Evolutionary conservation across 2,888 invertebrate genomes (phyloP), one percentile per base, ranked within the genome.

Genomic region (Archips crataeganus): DNA sequence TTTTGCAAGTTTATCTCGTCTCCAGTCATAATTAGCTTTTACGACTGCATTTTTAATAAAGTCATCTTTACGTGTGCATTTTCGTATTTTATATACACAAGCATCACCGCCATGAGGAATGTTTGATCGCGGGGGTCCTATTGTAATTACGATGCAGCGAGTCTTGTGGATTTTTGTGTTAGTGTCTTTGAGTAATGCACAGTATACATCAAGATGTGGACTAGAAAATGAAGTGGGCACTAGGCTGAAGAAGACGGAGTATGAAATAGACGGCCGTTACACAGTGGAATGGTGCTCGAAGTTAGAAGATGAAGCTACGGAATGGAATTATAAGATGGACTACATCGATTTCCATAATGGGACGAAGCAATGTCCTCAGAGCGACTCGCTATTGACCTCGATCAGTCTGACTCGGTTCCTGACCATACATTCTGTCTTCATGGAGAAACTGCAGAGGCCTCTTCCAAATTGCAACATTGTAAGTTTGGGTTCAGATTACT

Each of bases 241-340:
- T 3, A 69, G 65, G 10, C 45, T 75, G n/a, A 54, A 45, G 10
- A 32, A 67, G 5, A 62, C 72, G 3, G 63, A 32, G 36, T 68
- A 32, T 5, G 72, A 32, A 10, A 23, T 72, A 23, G 64, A 65
- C 10, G 72, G 68, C 39, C 75, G 75, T n/a, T 75, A 75, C 45
- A 69, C 57, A 8, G 61, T 75, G 39, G 75, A 75, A 69, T 72
- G 72, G 72, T 75, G 75, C 42, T 59, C 68, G 3, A 23, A 69
- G 49, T 8, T 72, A 10, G 36, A 45, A 13, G 49, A 75, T 13
- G 65, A 51, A 15, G 60, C 64, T n/a, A 64, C 68, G 23, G 4
- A 6, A 2, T 75, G 75, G 75, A 15, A 54, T 1, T 23, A 72
- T 49, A 2, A 54, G n/a, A n/a, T 75, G 34, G n/a, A 68, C 2